phyloP scores from a whole-genome alignment of 2,797 vertebrate species.

The Xiphorhynchus erythropygius region DNA sequence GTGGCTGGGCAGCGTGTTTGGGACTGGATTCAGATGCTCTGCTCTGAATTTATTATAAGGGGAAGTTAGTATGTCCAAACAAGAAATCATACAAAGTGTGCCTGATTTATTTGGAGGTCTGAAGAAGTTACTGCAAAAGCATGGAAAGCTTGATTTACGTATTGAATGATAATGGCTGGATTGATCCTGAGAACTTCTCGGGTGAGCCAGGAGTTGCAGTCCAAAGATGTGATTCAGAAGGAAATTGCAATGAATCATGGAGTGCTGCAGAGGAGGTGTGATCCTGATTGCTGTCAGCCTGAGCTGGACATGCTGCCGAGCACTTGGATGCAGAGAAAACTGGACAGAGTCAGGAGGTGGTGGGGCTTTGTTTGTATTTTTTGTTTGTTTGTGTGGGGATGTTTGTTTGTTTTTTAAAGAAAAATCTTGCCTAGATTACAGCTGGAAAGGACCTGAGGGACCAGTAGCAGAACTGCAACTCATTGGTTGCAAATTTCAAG shows the following conservation, averaged over 20 bases:
- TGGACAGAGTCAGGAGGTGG: neutral
- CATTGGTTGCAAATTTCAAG: neutral
- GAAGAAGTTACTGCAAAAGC: neutral
- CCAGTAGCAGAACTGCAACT: neutral
- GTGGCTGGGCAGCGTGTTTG: rapidly evolving
- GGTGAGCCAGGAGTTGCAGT: neutral
- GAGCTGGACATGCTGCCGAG: neutral
- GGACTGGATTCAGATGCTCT: neutral
- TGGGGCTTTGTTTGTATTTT: neutral
- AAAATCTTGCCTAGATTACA: neutral
- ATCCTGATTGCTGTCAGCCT: neutral
- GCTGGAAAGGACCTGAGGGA: neutral
- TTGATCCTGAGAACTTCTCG: neutral
- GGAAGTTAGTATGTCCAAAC: neutral
- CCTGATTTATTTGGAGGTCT: neutral
- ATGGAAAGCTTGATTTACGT: neutral
- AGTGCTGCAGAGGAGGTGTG: neutral
- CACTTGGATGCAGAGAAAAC: neutral
- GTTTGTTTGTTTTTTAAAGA: neutral
- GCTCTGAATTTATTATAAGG: neutral
- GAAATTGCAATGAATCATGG: neutral
- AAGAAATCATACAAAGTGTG: neutral
- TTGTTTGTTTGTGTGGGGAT: neutral
- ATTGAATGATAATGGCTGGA: neutral
- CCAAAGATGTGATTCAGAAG: neutral